Conservation (phyloP, 2,888 invertebrate species). For the Luperina nickerlii region DNA sequence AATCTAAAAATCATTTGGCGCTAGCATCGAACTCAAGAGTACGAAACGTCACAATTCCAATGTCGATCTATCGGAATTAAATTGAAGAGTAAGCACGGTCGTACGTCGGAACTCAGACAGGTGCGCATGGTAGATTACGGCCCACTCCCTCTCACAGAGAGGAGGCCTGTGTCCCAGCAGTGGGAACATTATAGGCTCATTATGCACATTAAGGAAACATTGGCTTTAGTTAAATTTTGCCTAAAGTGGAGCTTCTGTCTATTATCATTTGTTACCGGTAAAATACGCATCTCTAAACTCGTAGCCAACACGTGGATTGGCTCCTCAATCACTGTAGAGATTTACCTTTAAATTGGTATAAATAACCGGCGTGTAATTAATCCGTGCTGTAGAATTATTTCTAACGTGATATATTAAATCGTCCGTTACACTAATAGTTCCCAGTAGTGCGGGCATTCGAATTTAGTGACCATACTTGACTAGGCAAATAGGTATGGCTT, state of each 20-base stretch:
- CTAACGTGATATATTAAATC: conserved; percentile 51
- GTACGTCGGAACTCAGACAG: no score
- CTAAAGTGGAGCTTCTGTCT: neutral
- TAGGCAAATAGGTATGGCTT: neutral
- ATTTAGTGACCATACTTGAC: conserved; percentile 14
- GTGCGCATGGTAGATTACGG: no score
- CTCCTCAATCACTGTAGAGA: conserved; percentile 33
- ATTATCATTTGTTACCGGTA: neutral
- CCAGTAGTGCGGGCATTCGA: conserved; percentile 3
- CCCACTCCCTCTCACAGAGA: no score
- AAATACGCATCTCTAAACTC: neutral
- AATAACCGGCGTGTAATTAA: conserved; percentile 48
- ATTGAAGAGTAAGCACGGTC: no score
- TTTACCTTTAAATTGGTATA: conserved; percentile 49
- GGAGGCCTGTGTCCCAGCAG: no score
- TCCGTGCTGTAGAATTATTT: conserved; percentile 32
- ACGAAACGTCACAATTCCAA: no score
- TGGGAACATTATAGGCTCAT: no score
- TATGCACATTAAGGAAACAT: no score
- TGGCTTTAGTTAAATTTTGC: no score
- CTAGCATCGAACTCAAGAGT: no score
- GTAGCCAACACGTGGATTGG: conserved; percentile 14
- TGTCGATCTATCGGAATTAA: no score
- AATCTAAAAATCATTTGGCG: no score
- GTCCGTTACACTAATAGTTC: conserved; percentile 33